Base-by-base conservation (phyloP, 2,888 invertebrate genomes). In the Drosophila prostipennis region DNA sequence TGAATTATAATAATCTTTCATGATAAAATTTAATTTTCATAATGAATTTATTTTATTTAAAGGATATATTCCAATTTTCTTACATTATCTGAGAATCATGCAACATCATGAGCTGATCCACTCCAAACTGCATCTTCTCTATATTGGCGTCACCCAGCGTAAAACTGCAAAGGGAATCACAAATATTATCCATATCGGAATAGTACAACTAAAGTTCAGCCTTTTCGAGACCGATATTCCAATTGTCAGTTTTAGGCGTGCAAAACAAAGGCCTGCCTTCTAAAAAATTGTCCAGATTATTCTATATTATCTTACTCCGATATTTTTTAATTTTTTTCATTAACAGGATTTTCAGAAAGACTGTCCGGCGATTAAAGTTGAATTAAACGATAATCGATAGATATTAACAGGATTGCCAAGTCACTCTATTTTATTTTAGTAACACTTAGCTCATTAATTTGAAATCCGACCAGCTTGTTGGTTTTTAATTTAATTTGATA, bases 81-180 rank as follows among this genome's bases (percentile, higher is more conserved):
- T 76, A 85, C 84, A 84, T 88, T 61, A 87, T 80, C 61, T 84
- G 80, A 13, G 80, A 83, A 61, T 90, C 87, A 13, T 87, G 79
- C 48, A 89, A 74, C 78, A 89, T 87, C 78, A 90, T 82, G 42
- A 90, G 75, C 53, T 89, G 82, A 74, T 91, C 91, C 34, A 90
- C 79, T 55, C 90, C 90, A 55, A 84, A 89, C 60, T 89, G 89
- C 76, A 91, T 89, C 59, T 90, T 89, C 40, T 85, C 86, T 43
- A 83, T 84, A 52, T 90, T 85, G 8, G 80, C 77, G 67, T 86
- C 88, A 37, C 82, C 85, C 65, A 78, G 75, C 42, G 78, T 82
- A 36, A 89, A 85, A 52, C 84, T 85, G 54, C 13, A 75, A 70
- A 26, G 5, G 8, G 10, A 40, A 46, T 6, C 0, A 10, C 10